Evolutionary conservation across 2,113 vertebrate genomes (phyloP).

Genomic region (Oreochromis niloticus): DNA sequence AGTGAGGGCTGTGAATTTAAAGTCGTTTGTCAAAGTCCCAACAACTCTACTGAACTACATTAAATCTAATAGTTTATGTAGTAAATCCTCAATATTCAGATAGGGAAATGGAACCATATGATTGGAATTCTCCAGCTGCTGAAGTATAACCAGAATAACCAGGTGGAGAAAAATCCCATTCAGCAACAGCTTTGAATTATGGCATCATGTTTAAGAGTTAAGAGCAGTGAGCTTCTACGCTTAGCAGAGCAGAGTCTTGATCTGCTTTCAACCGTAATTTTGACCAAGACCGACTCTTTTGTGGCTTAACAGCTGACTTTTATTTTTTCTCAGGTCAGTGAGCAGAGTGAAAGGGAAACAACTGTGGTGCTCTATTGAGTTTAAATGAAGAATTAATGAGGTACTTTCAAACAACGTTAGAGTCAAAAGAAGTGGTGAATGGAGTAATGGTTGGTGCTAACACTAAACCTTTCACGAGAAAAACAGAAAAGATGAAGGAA

Average conservation of each 20-base stretch:
- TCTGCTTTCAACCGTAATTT: neutral
- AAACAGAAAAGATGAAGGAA: neutral
- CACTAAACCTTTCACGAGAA: neutral
- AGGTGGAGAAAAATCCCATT: neutral
- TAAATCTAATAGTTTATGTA: neutral
- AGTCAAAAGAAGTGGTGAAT: constrained; percentile 23
- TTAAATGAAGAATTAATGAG: constrained; percentile 29
- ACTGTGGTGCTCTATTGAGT: neutral
- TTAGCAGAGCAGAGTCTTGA: neutral
- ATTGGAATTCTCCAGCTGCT: constrained; percentile 56
- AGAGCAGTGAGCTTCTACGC: neutral
- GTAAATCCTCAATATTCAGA: neutral
- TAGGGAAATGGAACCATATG: neutral
- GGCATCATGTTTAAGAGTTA: neutral
- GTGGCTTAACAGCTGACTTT: neutral
- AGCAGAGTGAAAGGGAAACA: constrained; percentile 2
- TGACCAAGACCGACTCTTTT: neutral
- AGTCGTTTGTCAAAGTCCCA: neutral
- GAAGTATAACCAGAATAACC: neutral
- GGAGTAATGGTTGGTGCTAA: neutral
- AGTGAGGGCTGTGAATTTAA: neutral
- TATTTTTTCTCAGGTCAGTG: constrained; percentile 6
- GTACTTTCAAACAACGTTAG: constrained; percentile 22
- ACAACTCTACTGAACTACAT: neutral
- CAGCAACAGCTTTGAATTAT: neutral